A percentile compares a stretch with the other conserved stretches of the same genome.
Conservation (phyloP, 2,113 vertebrate genomes). For the Philantomba maxwellii region DNA sequence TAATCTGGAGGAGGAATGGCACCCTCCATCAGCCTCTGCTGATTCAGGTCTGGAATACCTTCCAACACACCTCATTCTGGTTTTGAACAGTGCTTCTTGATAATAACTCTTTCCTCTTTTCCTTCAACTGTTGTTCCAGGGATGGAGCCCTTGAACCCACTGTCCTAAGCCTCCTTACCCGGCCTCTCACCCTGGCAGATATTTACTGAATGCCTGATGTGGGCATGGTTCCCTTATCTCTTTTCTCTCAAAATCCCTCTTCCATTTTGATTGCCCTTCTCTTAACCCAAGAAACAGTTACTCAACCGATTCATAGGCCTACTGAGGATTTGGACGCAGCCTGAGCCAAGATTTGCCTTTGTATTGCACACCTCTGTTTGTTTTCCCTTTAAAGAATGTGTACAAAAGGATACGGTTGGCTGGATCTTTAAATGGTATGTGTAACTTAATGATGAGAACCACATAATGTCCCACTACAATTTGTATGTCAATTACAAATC, state of each 20-base stretch:
- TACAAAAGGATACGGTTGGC: neutral
- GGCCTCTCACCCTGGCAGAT: neutral
- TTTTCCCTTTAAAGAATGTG: neutral
- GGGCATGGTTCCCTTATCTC: neutral
- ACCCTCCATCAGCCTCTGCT: neutral
- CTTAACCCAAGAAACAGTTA: neutral
- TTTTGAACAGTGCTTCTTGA: neutral
- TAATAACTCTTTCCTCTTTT: neutral
- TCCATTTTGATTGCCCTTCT: neutral
- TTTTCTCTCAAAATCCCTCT: neutral
- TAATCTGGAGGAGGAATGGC: neutral
- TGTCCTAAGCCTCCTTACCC: neutral
- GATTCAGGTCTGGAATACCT: neutral
- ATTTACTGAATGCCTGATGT: neutral
- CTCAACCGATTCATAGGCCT: neutral
- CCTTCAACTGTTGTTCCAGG: neutral
- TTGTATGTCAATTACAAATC: neutral
- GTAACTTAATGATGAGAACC: neutral
- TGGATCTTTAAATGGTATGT: neutral
- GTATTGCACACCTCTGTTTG: neutral
- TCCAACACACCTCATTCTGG: neutral
- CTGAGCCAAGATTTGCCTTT: neutral
- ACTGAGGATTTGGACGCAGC: neutral
- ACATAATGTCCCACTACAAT: neutral
- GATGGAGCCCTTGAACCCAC: neutral